These are phyloP conservation scores for Charadrius vociferus DNA, from an alignment of 2,113 vertebrate genomes.

Conservation along the genomic window DNA sequence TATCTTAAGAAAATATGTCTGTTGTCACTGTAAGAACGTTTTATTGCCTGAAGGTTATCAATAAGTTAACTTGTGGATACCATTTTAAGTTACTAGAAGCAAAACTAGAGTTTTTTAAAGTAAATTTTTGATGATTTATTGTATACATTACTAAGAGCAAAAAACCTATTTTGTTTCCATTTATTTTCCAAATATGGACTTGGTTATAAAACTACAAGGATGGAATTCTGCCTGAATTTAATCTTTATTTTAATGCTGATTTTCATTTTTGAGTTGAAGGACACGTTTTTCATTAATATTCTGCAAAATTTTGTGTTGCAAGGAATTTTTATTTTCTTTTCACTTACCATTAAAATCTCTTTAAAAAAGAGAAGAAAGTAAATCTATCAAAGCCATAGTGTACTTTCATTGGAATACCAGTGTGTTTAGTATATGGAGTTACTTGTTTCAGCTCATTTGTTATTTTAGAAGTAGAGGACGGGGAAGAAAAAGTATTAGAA, in stretches of 20 bases:
- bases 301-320: neutral
- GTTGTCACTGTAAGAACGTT: neutral
- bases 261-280: neutral
- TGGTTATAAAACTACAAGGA: neutral
- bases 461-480: neutral
- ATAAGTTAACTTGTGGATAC: neutral
- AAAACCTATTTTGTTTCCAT: neutral
- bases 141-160: neutral
- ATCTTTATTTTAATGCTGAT: neutral
- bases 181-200: slow-evolving; percentile 5
- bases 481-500: neutral
- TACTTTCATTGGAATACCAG: neutral
- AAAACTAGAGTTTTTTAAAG: neutral
- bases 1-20: neutral
- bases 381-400: neutral
- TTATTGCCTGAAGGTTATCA: slow-evolving; percentile 41
- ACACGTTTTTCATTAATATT: neutral
- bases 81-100: neutral
- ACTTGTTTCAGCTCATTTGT: neutral
- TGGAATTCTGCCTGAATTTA: neutral
- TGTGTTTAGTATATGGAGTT: neutral
- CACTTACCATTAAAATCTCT: neutral
- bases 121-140: slow-evolving; percentile 2
- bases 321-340: neutral
- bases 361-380: neutral